phyloP scores from a whole-genome alignment of 2,113 vertebrate species.

The Gallinago paraguaiae region DNA sequence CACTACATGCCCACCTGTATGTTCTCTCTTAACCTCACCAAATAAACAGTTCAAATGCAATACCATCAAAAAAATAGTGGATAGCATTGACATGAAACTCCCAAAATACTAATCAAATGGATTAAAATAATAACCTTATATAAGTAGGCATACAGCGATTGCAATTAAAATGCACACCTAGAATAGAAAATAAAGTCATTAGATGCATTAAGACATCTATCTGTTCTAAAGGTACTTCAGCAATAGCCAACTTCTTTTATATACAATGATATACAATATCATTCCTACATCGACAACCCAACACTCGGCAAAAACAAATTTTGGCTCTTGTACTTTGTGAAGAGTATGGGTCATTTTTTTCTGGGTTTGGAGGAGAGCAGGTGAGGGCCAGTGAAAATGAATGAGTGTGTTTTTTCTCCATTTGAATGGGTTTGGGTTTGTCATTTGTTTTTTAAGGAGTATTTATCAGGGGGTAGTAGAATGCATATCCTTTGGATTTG shows the following conservation, averaged over 20 bases:
- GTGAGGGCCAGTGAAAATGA: background rate
- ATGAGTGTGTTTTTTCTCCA: background rate
- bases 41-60: background rate
- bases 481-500: background rate
- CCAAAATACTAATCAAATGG: background rate
- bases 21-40: background rate
- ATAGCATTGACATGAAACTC: background rate
- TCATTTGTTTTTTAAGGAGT: background rate
- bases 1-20: background rate
- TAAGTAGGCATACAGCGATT: background rate
- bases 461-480: background rate
- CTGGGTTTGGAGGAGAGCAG: background rate
- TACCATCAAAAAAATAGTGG: background rate
- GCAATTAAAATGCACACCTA: background rate
- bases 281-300: background rate
- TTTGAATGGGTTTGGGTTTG: background rate
- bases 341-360: background rate
- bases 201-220: background rate
- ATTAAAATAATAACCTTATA: background rate
- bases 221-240: background rate
- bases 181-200: background rate
- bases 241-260: background rate
- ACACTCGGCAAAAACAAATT: background rate
- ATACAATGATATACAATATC: background rate
- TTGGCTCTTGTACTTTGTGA: background rate